A percentile compares a stretch with the other conserved stretches of the same genome.
Evolutionary conservation across 1,140 invertebrate genomes (phyloP).

Genomic region (Coenobita brevimanus): DNA sequence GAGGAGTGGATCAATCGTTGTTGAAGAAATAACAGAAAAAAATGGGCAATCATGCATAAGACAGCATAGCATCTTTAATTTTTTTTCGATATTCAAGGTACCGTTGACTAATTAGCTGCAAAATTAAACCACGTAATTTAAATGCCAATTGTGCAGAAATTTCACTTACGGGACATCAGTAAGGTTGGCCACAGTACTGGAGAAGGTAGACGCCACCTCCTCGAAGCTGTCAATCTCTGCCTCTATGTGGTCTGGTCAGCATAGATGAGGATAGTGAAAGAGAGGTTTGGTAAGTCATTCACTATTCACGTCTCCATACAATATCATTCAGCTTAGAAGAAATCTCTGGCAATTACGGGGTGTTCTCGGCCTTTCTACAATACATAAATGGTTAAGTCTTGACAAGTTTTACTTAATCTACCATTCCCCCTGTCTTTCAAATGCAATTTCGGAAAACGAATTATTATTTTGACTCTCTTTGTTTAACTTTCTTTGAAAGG

Average conservation of each 20-base stretch:
- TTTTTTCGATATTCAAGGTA: too few species aligned
- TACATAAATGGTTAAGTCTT: too few species aligned
- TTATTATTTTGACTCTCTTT: too few species aligned
- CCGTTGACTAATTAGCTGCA: background rate
- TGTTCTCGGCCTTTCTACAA: background rate
- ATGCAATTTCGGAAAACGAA: too few species aligned
- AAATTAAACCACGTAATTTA: background rate
- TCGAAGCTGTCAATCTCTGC: constrained; percentile 3
- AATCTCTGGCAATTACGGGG: background rate
- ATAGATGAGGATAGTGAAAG: background rate
- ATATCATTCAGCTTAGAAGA: background rate
- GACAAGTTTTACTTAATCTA: too few species aligned
- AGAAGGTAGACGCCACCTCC: constrained; percentile 17
- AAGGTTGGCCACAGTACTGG: background rate
- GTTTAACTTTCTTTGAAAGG: background rate
- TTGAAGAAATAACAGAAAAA: too few species aligned
- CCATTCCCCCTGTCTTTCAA: too few species aligned
- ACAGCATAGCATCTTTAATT: too few species aligned
- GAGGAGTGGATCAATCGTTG: too few species aligned
- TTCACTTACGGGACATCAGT: constrained; percentile 33
- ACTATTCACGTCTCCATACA: background rate
- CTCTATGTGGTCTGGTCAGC: constrained; percentile 12
- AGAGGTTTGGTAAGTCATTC: background rate
- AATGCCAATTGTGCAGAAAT: background rate
- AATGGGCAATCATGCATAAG: too few species aligned